phyloP scores from a whole-genome alignment of 1,140 invertebrate species.

The Drosophila persimilis region DNA sequence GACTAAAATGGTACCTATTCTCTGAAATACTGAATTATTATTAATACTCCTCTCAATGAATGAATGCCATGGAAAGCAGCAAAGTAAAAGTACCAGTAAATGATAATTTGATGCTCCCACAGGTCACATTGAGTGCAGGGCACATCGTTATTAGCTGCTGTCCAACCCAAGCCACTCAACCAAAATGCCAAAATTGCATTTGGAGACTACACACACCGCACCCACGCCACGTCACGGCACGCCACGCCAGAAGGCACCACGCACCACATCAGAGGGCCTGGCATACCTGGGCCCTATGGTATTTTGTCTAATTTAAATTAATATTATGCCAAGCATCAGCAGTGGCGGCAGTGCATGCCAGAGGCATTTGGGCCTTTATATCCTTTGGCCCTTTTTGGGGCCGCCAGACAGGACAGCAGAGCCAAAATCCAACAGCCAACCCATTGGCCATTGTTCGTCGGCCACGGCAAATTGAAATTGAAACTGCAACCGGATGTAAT shows the following conservation, averaged over 20 bases:
- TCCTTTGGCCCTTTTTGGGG: constrained; percentile 32
- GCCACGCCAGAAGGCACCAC: background rate
- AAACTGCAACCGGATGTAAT: constrained; percentile 81
- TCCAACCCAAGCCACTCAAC: background rate
- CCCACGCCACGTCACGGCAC: background rate
- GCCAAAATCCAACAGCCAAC: too few relatives aligned
- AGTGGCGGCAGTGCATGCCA: constrained; percentile 42
- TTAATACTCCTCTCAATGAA: too few relatives aligned
- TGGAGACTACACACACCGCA: constrained; percentile 12
- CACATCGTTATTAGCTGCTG: constrained; percentile 18
- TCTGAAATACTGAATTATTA: too few relatives aligned
- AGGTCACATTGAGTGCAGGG: constrained; percentile 3
- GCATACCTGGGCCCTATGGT: constrained; percentile 5
- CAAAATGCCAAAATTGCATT: constrained; percentile 42
- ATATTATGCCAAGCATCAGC: constrained; percentile 72
- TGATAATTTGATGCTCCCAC: background rate
- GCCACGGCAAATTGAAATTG: constrained; percentile 75
- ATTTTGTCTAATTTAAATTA: constrained; percentile 77
- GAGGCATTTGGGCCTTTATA: constrained; percentile 40
- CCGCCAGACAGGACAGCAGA: too few relatives aligned
- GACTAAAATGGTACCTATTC: constrained; percentile 6
- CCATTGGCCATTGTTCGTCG: constrained; percentile 24
- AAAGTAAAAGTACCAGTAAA: too few relatives aligned
- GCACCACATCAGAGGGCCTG: constrained; percentile 2
- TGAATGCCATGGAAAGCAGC: too few relatives aligned